Evolutionary conservation across 2,113 vertebrate species (phyloP).

Genomic region (Mustela lutreola): DNA sequence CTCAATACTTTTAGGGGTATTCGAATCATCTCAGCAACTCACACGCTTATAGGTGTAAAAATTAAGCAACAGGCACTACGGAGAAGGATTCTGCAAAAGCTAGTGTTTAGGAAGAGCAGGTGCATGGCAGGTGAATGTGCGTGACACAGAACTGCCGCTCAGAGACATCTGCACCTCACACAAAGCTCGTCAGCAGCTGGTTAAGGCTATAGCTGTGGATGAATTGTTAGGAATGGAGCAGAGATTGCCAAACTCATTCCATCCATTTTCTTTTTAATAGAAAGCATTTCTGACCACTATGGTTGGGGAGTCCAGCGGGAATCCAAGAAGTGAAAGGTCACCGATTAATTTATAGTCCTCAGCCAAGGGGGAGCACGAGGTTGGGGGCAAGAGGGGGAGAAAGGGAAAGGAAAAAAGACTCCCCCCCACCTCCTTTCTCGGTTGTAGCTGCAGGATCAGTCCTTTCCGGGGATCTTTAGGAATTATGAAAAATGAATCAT

Average conservation of each 20-base stretch:
- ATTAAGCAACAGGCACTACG: background rate
- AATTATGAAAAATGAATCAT: slow-evolving; percentile 88
- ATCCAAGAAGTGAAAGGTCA: slow-evolving; percentile 85
- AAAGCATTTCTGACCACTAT: slow-evolving; percentile 79
- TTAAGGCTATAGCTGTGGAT: slow-evolving; percentile 68
- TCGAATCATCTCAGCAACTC: background rate
- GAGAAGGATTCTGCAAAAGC: background rate
- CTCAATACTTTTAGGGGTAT: background rate
- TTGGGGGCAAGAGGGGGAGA: background rate
- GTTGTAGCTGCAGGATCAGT: slow-evolving; percentile 84
- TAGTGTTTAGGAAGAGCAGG: background rate
- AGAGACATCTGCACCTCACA: slow-evolving; percentile 40
- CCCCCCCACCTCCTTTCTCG: slow-evolving; percentile 51
- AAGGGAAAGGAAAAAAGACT: slow-evolving; percentile 71
- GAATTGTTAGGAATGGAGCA: slow-evolving; percentile 59
- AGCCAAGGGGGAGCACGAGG: slow-evolving; percentile 35
- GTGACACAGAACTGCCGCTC: background rate
- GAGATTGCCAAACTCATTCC: slow-evolving; percentile 78
- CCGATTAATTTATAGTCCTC: slow-evolving; percentile 83
- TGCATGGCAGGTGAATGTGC: background rate
- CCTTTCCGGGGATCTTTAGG: slow-evolving; percentile 85
- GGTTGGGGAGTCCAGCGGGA: slow-evolving; percentile 78
- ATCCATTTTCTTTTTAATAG: slow-evolving; percentile 79
- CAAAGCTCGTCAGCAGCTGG: slow-evolving; percentile 42
- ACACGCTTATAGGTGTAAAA: background rate